These are phyloP conservation scores for Thymelicus lineola DNA, from an alignment of 2,888 invertebrate species.

Conservation along the genomic window DNA sequence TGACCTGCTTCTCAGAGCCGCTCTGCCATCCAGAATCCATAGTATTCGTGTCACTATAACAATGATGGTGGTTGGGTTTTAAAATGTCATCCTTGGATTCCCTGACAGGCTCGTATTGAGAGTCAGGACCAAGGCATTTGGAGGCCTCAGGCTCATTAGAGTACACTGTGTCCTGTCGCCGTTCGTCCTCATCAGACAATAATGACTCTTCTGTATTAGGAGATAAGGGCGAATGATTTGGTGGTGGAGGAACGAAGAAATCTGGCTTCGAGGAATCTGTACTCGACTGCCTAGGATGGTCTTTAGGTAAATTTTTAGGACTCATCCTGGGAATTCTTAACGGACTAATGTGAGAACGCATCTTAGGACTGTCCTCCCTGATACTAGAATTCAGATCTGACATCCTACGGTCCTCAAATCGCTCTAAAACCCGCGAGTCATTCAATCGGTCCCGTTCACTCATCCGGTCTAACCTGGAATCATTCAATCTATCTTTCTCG, in stretches of 20 bases:
- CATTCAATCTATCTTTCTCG: constrained; percentile 45
- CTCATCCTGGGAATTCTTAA: constrained; percentile 64
- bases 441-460: constrained; percentile 42
- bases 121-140: constrained; percentile 72
- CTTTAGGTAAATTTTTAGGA: constrained; percentile 62
- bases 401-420: constrained; percentile 60
- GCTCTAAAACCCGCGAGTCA: constrained; percentile 50
- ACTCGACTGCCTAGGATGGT: constrained; percentile 64
- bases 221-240: constrained; percentile 67
- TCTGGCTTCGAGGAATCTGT: constrained; percentile 63
- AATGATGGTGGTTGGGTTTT: constrained; percentile 79
- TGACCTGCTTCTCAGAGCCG: constrained; percentile 87
- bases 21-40: constrained; percentile 90
- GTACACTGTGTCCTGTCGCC: constrained; percentile 60
- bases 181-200: constrained; percentile 60
- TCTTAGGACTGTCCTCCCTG: constrained; percentile 74
- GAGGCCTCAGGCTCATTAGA: constrained; percentile 70
- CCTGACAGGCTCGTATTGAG: constrained; percentile 74
- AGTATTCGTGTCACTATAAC: constrained; percentile 85
- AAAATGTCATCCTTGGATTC: constrained; percentile 70
- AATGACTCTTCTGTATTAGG: constrained; percentile 78
- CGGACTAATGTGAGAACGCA: constrained; percentile 67
- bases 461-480: constrained; percentile 45
- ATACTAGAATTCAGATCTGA: constrained; percentile 70
- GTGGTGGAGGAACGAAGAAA: constrained; percentile 63